Conservation (phyloP, 2,797 vertebrate genomes). For the Sebastes vulpes region DNA sequence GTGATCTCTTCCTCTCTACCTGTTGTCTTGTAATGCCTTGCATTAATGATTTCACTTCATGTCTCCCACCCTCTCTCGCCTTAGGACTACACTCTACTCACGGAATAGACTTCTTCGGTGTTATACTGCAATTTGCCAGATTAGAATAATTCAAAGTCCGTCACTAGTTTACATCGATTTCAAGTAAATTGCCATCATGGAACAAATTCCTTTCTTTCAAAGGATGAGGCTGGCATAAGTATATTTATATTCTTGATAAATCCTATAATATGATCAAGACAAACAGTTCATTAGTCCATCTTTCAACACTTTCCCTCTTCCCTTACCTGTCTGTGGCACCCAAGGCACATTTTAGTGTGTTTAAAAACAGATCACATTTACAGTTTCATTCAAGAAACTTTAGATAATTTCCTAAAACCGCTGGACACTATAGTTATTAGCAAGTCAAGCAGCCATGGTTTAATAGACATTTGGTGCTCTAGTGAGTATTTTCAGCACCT, state of each 20-base stretch:
- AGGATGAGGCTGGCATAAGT: not conserved
- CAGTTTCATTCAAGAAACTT: not conserved
- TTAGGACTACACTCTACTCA: not conserved
- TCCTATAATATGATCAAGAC: not conserved
- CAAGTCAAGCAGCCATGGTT: not conserved
- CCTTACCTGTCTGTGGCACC: not conserved
- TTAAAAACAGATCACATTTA: not conserved
- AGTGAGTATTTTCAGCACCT: not conserved
- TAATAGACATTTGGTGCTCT: not conserved
- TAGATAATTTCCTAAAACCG: too few relatives aligned
- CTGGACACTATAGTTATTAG: not conserved
- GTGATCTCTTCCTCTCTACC: conserved; percentile 8
- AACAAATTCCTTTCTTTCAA: not conserved
- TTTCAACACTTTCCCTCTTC: not conserved
- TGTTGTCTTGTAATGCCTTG: conserved; percentile 13
- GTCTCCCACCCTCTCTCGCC: not conserved
- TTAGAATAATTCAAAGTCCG: not conserved
- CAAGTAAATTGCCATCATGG: not conserved
- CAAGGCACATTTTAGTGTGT: not conserved
- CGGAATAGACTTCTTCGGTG: not conserved
- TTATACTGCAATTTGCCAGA: not conserved
- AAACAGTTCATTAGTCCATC: not conserved
- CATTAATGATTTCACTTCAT: conserved; percentile 7
- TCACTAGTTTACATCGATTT: not conserved
- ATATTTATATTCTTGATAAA: not conserved